Base-by-base conservation (phyloP, 2,888 invertebrate species). In the Apotomis capreana region DNA sequence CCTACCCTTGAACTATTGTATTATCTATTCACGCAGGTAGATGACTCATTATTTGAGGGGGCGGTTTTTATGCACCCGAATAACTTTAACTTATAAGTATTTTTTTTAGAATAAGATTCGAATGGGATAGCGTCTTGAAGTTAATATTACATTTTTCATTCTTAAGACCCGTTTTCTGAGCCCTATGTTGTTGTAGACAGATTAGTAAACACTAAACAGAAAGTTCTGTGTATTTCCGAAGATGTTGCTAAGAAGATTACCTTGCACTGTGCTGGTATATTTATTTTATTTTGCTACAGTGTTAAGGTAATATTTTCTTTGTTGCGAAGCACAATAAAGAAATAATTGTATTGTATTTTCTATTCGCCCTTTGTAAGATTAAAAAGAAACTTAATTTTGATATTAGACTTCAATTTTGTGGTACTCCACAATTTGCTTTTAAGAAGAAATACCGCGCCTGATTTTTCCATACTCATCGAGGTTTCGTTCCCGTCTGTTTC, bases 1-100 rank as follows among this genome's bases (percentile, higher is more conserved):
- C 76, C 76, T 77, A 76, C 63, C 68, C 58, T 63, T 73, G 73
- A 74, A 69, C 67, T 59, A 68, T 75, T 76, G 76, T 78, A 77
- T 78, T 77, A 77, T 76, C 70, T 70, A 46, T 70, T 70, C 71
- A 68, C 75, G 83, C 83, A 83, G 83, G 83, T 83, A 83, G 83
- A 79, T 79, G 80, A 81, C 79, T 79, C 80, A 80, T 79, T 65
- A 68, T 63, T 46, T 63, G 63, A 63, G 68, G 54, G 58, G 60
- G 63, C 68, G 63, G 51, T 72, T 71, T 70, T 71, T 72, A 49
- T 68, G 63, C 54, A 37, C 52, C 15, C 15, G 46, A 63, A 63
- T 58, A 72, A 68, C 37, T 49, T 49, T 51, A 62, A 51, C 63
- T 58, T 36, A 44, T 64, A 69, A 46, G 63, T 15, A 58, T 72